These are phyloP conservation scores for Cassiopea xamachana DNA, from an alignment of 30 jellyfish, hydroid and myxozoan genomes.

Conservation along the genomic window DNA sequence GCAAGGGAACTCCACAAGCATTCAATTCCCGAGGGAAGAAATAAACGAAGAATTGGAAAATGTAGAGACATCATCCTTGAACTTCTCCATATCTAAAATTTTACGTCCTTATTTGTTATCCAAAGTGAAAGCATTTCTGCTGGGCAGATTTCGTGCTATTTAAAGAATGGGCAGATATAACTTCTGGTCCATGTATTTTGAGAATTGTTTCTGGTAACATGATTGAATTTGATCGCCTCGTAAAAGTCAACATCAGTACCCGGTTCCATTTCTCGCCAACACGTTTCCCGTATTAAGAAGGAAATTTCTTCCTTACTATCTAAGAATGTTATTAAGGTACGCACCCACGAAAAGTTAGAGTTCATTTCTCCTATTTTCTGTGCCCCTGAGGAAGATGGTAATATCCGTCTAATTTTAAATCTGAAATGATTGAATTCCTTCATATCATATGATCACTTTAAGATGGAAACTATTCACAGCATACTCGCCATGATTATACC, in stretches of 20 bases:
- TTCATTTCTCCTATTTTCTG: conserved; percentile 43
- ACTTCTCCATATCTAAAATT: too few relatives aligned
- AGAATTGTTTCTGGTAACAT: conserved; percentile 2
- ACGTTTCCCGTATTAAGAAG: neutral
- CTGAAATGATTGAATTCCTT: conserved; percentile 16
- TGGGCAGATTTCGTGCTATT: neutral
- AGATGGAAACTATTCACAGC: conserved; percentile 48
- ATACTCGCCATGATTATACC: conserved; percentile 30
- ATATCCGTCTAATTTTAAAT: conserved; percentile 31
- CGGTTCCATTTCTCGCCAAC: conserved; percentile 5
- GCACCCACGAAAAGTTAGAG: conserved; percentile 5
- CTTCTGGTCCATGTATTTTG: conserved; percentile 38
- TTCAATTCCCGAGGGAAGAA: conserved; percentile 15
- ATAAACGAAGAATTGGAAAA: conserved; percentile 11
- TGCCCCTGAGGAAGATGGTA: conserved; percentile 32
- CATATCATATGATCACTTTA: conserved; percentile 58
- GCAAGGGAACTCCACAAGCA: neutral
- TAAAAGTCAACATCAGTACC: neutral
- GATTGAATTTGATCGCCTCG: conserved; percentile 6
- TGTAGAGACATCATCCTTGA: neutral
- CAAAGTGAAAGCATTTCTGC: conserved; percentile 18
- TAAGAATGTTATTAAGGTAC: neutral
- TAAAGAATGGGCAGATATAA: conserved; percentile 8
- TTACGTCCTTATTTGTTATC: conserved; percentile 13
- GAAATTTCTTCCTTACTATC: conserved; percentile 8